Evolutionary conservation across 2,797 vertebrate species (phyloP).

Genomic region (Tapirus indicus): DNA sequence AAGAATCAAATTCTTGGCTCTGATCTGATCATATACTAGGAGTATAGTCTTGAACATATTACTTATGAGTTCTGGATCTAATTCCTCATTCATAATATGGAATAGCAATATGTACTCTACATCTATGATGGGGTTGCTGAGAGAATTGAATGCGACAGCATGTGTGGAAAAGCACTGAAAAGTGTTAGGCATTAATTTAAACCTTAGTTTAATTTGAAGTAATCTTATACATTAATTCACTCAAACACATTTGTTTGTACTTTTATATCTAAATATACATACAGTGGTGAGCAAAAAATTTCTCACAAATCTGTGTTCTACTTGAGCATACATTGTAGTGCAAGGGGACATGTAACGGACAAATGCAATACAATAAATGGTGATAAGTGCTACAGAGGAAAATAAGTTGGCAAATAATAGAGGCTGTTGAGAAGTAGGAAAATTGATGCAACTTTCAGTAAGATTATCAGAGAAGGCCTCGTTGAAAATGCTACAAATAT

Average conservation of each 20-base stretch:
- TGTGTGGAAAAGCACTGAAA: neutral
- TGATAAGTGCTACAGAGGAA: neutral
- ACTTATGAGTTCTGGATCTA: neutral
- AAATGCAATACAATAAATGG: neutral
- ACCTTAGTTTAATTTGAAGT: neutral
- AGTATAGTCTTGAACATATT: neutral
- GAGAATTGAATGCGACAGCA: neutral
- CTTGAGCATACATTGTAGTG: neutral
- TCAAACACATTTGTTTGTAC: neutral
- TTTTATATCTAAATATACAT: neutral
- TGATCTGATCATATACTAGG: neutral
- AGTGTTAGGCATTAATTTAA: neutral
- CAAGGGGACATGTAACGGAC: neutral
- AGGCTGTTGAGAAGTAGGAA: neutral
- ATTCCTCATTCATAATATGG: neutral
- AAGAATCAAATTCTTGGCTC: neutral
- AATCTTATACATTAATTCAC: constrained; percentile 11
- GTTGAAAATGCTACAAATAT: neutral
- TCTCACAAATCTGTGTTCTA: neutral
- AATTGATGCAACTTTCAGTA: neutral
- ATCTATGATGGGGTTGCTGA: neutral
- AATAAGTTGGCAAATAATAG: constrained; percentile 22
- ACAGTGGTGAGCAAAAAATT: neutral
- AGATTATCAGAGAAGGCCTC: neutral
- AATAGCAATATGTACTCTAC: neutral